Base-by-base conservation (phyloP, 1,140 invertebrate genomes). In the Manduca sexta region DNA sequence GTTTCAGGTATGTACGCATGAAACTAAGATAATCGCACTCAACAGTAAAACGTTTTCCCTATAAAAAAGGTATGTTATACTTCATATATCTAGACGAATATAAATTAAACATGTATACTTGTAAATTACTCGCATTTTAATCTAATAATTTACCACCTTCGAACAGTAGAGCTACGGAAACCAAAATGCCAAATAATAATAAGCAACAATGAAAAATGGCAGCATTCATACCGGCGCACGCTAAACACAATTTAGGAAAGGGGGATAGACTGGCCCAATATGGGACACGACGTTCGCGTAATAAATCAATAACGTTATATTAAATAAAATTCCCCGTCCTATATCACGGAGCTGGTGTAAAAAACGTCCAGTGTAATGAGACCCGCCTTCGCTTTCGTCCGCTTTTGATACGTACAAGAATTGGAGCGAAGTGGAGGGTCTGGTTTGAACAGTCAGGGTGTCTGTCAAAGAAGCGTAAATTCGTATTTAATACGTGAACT, bases 271-370 rank as follows among this genome's bases (percentile, higher is more conserved):
- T 46, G 61, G 66, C 52, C 43, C 60, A 63, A 72, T 68, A 60
- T 67, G 60, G 62, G 53, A 50, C 71, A 55, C 62, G 45, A 31
- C 44, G 38, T 50, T 57, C 60, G 52, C 60, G 56, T 60, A 54
- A 74, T 72, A 75, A 75, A 73, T 75, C 72, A 73, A 75, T 75
- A 67, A 62, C 47, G 44, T 51, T 60, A 67, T 75, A 73, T 73
- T 73, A 75, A 73, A 73, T 73, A 71, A 73, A 70, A 69, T 68
- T 70, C 67, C 57, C 61, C 55, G 49, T 50, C 66, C 61, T 74
- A 74, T 65, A 69, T 74, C 64, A 69, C 58, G 57, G 58, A 54
- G 55, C 43, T 62, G 64, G 52, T 54, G 64, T n/a, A n/a, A 53
- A 66, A 66, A 68, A 68, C 49, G 61, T 43, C 68, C 63, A 66